phyloP scores from a whole-genome alignment of 1,140 invertebrate genomes.

The Drosophila arawakana region DNA sequence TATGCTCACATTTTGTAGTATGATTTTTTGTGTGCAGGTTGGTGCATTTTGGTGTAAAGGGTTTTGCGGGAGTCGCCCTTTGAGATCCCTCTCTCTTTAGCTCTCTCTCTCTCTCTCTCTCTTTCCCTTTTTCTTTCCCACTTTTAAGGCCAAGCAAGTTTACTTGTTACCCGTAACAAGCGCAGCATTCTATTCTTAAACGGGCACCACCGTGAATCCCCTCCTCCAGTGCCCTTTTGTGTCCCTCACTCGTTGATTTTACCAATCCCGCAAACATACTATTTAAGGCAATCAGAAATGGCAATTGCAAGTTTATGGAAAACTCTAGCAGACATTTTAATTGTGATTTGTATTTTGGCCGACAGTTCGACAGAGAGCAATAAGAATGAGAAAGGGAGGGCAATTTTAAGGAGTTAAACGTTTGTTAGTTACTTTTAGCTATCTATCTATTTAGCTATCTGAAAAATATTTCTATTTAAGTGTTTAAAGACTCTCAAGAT shows the following conservation, averaged over 20 bases:
- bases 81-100: not conserved
- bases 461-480: too few relatives aligned
- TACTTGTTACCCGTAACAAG: slow-evolving; percentile 70
- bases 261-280: slow-evolving; percentile 9
- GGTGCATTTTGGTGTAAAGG: slow-evolving; percentile 27
- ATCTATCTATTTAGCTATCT: too few relatives aligned
- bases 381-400: too few relatives aligned
- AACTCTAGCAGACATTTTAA: slow-evolving; percentile 48
- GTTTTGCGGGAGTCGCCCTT: slow-evolving; percentile 39
- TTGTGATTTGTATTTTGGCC: slow-evolving; percentile 51
- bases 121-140: not conserved
- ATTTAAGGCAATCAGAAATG: slow-evolving; percentile 42
- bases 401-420: too few relatives aligned
- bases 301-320: slow-evolving; percentile 48
- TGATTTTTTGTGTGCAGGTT: not conserved
- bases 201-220: not conserved
- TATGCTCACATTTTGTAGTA: too few relatives aligned
- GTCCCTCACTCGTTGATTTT: too few relatives aligned
- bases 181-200: slow-evolving; percentile 27
- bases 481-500: too few relatives aligned
- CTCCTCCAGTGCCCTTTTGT: not conserved
- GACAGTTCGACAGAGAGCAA: not conserved
- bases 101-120: not conserved
- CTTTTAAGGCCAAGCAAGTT: slow-evolving; percentile 45
- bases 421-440: too few relatives aligned